Percentiles rank a stretch among this genome's conserved stretches.
Evolutionary conservation across 2,888 invertebrate species (phyloP).

Genomic region (Phyllotreta cruciferae): DNA sequence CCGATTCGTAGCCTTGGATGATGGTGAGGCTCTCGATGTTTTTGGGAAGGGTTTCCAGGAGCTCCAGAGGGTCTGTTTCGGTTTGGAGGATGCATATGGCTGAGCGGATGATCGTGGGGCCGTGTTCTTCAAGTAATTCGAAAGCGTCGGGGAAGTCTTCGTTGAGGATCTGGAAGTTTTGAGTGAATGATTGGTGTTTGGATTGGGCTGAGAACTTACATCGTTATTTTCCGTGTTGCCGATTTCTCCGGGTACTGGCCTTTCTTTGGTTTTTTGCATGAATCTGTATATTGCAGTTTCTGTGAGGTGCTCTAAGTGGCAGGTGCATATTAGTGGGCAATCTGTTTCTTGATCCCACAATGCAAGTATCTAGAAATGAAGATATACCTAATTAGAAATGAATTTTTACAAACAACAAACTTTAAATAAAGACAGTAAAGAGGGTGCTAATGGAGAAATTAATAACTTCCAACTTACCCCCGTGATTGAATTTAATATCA

Average conservation of each 20-base stretch:
- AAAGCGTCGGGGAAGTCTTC: slow-evolving; percentile 56
- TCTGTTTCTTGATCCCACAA: slow-evolving; percentile 54
- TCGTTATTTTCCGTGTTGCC: slow-evolving; percentile 55
- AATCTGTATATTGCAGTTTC: slow-evolving; percentile 66
- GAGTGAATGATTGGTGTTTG: slow-evolving; percentile 7
- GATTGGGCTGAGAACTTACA: slow-evolving; percentile 46
- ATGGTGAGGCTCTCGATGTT: slow-evolving; percentile 65
- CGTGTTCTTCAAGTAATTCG: slow-evolving; percentile 57
- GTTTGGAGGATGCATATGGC: slow-evolving; percentile 65
- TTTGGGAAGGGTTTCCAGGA: slow-evolving; percentile 60
- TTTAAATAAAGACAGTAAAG: neutral
- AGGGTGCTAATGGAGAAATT: neutral
- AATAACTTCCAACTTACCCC: slow-evolving; percentile 29
- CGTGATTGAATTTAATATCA: slow-evolving; percentile 28
- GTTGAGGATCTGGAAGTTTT: slow-evolving; percentile 56
- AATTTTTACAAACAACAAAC: slow-evolving; percentile 4
- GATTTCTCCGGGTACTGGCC: slow-evolving; percentile 43
- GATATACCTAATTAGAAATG: no score
- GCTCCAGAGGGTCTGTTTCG: slow-evolving; percentile 57
- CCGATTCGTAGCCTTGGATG: slow-evolving; percentile 64
- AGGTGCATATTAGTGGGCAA: slow-evolving; percentile 65
- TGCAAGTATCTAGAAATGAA: slow-evolving; percentile 43
- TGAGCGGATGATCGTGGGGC: slow-evolving; percentile 58
- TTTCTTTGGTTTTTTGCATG: slow-evolving; percentile 57
- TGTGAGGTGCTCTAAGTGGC: slow-evolving; percentile 63